Evolutionary conservation across 2,888 invertebrate species (phyloP).

Genomic region (Cheilosia pagana): DNA sequence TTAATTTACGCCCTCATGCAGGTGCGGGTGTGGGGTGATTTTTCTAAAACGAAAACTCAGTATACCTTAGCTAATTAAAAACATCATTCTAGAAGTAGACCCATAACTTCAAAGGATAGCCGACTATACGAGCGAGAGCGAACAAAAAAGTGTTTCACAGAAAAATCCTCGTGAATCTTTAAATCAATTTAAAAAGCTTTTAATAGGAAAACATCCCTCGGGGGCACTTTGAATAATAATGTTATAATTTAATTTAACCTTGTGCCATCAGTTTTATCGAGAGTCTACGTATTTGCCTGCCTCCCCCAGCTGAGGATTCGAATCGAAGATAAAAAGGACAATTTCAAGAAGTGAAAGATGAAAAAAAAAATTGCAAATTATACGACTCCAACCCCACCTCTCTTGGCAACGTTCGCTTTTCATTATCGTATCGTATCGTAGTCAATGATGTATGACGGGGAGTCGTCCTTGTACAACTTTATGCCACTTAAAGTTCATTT

Average conservation of each 20-base stretch:
- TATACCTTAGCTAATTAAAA: constrained; percentile 21
- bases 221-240: constrained; percentile 62
- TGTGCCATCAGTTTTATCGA: constrained; percentile 57
- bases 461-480: constrained; percentile 50
- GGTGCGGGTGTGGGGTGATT: no score
- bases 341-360: constrained; percentile 12
- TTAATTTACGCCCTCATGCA: not conserved
- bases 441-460: constrained; percentile 2
- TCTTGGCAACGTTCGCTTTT: constrained; percentile 46
- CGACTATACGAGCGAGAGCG: not conserved
- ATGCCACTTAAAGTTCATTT: constrained; percentile 59
- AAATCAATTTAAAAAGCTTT: constrained; percentile 73
- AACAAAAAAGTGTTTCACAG: constrained; percentile 1
- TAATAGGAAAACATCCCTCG: constrained; percentile 68
- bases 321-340: constrained; percentile 31
- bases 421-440: constrained; percentile 32
- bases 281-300: constrained; percentile 10
- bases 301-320: not conserved
- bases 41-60: constrained; percentile 2
- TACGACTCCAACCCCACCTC: not conserved
- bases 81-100: constrained; percentile 6
- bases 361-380: constrained; percentile 1
- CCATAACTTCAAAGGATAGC: constrained; percentile 36
- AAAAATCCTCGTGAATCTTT: constrained; percentile 42
- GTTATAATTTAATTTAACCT: constrained; percentile 64